Conservation (phyloP, 2,888 invertebrate genomes). For the Mimumesa dahlbomi region DNA sequence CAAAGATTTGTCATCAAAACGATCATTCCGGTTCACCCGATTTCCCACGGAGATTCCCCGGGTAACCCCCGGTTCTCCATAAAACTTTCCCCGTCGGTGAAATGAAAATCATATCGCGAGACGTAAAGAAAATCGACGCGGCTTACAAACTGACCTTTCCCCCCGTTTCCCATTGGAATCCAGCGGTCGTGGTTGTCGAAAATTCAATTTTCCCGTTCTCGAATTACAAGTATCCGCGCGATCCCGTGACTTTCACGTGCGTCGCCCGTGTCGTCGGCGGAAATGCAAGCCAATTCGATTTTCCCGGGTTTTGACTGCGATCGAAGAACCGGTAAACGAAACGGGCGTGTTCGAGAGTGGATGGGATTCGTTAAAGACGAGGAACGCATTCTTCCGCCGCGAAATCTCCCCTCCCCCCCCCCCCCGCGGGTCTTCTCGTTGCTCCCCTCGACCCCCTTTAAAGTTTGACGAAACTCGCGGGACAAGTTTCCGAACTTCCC, state of each 20-base stretch:
- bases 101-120: slow-evolving; percentile 18
- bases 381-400: not conserved
- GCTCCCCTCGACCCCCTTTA: not conserved
- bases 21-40: too few species aligned
- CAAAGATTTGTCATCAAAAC: too few species aligned
- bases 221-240: slow-evolving; percentile 16
- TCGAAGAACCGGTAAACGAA: not conserved
- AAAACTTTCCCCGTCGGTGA: slow-evolving; percentile 26
- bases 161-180: not conserved
- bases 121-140: slow-evolving; percentile 17
- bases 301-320: not conserved
- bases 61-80: slow-evolving; percentile 30
- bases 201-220: slow-evolving; percentile 32
- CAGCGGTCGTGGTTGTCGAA: not conserved
- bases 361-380: not conserved
- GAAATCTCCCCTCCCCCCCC: not conserved
- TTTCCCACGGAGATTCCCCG: too few species aligned
- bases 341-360: not conserved
- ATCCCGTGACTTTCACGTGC: too few species aligned
- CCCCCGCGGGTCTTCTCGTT: not conserved
- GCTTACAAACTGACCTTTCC: slow-evolving; percentile 27
- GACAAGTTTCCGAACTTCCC: slow-evolving; percentile 32
- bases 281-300: slow-evolving; percentile 10
- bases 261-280: too few species aligned
- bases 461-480: slow-evolving; percentile 6